Base-by-base conservation (phyloP, 2,888 invertebrate genomes). In the Lacanobia oleracea region DNA sequence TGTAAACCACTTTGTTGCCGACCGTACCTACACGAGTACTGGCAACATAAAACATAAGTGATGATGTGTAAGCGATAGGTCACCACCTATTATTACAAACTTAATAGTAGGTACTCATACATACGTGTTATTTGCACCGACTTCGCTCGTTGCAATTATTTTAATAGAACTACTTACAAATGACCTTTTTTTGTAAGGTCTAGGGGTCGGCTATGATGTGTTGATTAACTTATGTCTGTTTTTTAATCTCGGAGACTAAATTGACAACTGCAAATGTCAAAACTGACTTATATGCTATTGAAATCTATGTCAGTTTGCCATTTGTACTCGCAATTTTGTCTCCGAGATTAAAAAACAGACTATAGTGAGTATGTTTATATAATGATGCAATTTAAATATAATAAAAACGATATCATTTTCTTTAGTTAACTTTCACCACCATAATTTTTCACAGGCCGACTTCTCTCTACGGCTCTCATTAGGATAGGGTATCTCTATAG, bases 1-100 rank as follows among this genome's bases (percentile, higher is more conserved):
- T 23, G 50, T 67, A 66, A 76, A 50, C 37, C 51, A 37, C 76
- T 67, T 65, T 76, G 57, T 57, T 23, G 37, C 8, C 5, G 50
- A 66, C 43, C 14, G 51, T 59, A 67, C n/a, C n/a, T n/a, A n/a
- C 70, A 37, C 12, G 33, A 23, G 40, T 60, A 77, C 50, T 40
- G 48, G 14, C 37, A 45, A 21, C 51, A 70, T 6, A 77, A 72
- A 70, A 54, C 59, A 68, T 77, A 74, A 77, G 60, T 61, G 54
- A 72, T 72, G 67, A 72, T 40, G 56, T 75, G 54, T 76, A 67
- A 65, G 54, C 57, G 67, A 81, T 81, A 79, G 81, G 66, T 75
- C 81, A 59, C 61, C 45, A 21, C 12, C 59, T 74, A 77, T 74
- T 77, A 73, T 67, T 67, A 73, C 57, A 48, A 51, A 59, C 21